Base-by-base conservation (phyloP, 2,797 vertebrate species). In the Florisuga fusca region DNA sequence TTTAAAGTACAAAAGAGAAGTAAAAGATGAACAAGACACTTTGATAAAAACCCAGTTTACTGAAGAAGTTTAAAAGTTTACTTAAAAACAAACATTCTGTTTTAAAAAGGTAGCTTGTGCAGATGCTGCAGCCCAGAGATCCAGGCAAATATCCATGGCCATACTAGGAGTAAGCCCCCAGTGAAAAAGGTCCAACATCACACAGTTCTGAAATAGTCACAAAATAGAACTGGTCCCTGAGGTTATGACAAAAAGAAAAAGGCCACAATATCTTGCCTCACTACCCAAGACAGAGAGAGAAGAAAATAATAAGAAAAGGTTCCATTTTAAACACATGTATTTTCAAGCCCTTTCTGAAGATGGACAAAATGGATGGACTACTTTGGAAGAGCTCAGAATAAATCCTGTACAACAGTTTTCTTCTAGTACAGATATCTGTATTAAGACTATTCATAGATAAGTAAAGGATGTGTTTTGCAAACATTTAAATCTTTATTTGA, bases 1-100 rank as follows among this genome's bases (percentile, higher is more conserved):
- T 92, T 71, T 48, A 90, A 62, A 3, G 2, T 25, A 69, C 48
- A 66, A 88, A 86, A 86, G 77, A 87, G 87, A 94, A 95, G 33
- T 38, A 76, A 51, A 51, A 41, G 17, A 86, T 2, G 6, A 58
- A 26, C 88, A 23, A 5, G 12, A 75, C 38, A 51, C 38, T 43
- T 72, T 20, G 23, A 66, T 81, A 84, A 94, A 89, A 91, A 18
- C 6, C 16, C n/a, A 38, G 16, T 53, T 90, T 54, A 41, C 26
- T 58, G 34, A 89, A 66, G 59, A 62, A 85, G 86, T 15, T 8
- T 18, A 31, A 6, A 81, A 90, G n/a, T 69, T 81, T 64, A 64
- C 61, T 90, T 90, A 63, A 61, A 92, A 78, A 51, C 4, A 41
- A 77, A 21, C 26, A 11, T 19, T 69, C 36, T 36, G 16, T 19